Percentiles rank a stretch among this genome's conserved stretches.
phyloP scores from a whole-genome alignment of 2,797 vertebrate genomes.

The Darevskia nairensis region DNA sequence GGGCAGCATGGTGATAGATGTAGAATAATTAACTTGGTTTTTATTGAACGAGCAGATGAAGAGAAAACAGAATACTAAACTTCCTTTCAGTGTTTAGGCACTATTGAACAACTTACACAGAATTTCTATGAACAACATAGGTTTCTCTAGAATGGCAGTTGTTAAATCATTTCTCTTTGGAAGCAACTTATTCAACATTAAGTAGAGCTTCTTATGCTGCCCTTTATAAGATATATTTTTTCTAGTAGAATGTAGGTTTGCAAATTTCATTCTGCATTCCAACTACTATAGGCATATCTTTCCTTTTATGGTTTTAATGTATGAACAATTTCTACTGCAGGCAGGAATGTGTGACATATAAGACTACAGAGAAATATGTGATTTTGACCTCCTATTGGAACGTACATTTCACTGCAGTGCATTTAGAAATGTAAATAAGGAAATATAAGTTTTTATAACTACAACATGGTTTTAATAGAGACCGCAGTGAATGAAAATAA shows the following conservation, averaged over 20 bases:
- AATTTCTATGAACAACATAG: not conserved
- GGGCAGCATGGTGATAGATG: rapidly evolving
- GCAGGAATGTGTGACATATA: not conserved
- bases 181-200: not conserved
- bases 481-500: not conserved
- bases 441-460: not conserved
- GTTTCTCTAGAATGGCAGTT: not conserved
- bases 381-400: not conserved
- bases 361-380: not conserved
- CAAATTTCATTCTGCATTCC: not conserved
- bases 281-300: rapidly evolving
- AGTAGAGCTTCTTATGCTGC: not conserved
- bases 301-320: conserved; percentile 15
- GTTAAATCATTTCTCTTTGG: not conserved
- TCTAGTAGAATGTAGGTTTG: conserved; percentile 13
- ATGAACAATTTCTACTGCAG: not conserved
- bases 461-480: not conserved
- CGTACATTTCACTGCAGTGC: not conserved
- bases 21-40: not conserved
- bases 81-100: not conserved
- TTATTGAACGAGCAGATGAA: conserved; percentile 6
- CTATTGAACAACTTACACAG: not conserved
- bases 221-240: not conserved
- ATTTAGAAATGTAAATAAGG: not conserved
- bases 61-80: not conserved